phyloP scores from a whole-genome alignment of 2,113 vertebrate species.

The Halcyon senegalensis region DNA sequence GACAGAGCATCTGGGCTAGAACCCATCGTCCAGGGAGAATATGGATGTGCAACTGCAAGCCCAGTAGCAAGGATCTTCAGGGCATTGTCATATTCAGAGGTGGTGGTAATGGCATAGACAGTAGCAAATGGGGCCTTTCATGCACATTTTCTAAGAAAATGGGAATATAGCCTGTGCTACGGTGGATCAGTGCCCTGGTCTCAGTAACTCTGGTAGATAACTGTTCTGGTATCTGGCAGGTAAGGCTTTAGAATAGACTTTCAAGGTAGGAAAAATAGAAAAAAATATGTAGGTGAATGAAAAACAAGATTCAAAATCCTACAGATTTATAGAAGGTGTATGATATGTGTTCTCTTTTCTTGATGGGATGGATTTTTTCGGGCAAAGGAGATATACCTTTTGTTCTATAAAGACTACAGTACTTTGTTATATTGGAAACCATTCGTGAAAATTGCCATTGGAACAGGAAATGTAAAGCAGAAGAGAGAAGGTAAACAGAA shows the following conservation, averaged over 20 bases:
- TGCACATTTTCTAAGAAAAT: neutral
- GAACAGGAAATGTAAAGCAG: neutral
- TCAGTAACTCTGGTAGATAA: neutral
- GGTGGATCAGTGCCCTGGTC: neutral
- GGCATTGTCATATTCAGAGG: neutral
- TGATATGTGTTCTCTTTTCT: neutral
- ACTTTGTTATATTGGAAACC: neutral
- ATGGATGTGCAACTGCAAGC: neutral
- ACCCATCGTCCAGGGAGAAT: rapidly evolving
- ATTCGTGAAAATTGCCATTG: neutral
- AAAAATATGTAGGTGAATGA: neutral
- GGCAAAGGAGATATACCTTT: neutral
- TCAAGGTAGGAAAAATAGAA: neutral
- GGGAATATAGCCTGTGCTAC: neutral
- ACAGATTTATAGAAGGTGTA: neutral
- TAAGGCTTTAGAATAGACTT: neutral
- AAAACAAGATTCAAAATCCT: neutral
- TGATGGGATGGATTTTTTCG: neutral
- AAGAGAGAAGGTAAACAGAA: neutral
- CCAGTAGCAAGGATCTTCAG: neutral
- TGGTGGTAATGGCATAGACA: neutral
- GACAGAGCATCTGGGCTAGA: neutral
- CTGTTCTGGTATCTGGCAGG: neutral
- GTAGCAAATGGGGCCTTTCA: neutral
- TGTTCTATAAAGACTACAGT: neutral